Evolutionary conservation across 1,140 invertebrate genomes (phyloP), one percentile per base, ranked within the genome.

Genomic region (Drosophila chauvacae): DNA sequence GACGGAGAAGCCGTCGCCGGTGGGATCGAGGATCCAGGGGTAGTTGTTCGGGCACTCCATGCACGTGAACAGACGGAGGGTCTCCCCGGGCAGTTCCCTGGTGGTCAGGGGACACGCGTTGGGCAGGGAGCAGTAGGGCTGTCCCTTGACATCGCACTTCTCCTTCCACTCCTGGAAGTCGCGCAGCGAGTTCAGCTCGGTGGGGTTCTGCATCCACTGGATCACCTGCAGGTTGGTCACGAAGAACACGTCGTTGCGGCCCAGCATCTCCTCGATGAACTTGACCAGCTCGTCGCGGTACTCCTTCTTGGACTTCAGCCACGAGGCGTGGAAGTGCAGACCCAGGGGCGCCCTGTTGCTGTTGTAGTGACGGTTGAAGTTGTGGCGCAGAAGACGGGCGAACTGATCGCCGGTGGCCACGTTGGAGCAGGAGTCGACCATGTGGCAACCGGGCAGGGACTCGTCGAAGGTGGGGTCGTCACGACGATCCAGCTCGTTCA

Each of bases 181-280:
- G 82, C 97, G 94, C 42, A 98, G 94, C 16, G 95, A 95, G 13
- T 96, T 96, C 50, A 98, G 84, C 92, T 98, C 97, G 5, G 97
- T 98, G 42, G 98, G 98, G 74, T 97, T 97, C 93, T 98, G 97
- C 97, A 99, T 98, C 98, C 98, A 99, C 93, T 98, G 97, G 85
- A 99, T 97, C 10, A 98, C 97, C 94, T 98, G 97, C 72, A 97
- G 94, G 93, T 97, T 97, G 51, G 97, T 98, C 35, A 98, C 97
- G 91, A 99, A 98, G 94, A 98, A 98, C 14, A 98, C 97, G 91
- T 99, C 97, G 85, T 97, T 97, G 81, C 96, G 95, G 63, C 95
- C 94, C 53, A 97, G 93, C 95, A 98, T 97, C 92, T 98, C 97
- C 93, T 98, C 97, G 77, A 99, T 98, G 93, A 98, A 98, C 86